phyloP scores from a whole-genome alignment of 2,113 vertebrate genomes.

The Acinonyx jubatus region DNA sequence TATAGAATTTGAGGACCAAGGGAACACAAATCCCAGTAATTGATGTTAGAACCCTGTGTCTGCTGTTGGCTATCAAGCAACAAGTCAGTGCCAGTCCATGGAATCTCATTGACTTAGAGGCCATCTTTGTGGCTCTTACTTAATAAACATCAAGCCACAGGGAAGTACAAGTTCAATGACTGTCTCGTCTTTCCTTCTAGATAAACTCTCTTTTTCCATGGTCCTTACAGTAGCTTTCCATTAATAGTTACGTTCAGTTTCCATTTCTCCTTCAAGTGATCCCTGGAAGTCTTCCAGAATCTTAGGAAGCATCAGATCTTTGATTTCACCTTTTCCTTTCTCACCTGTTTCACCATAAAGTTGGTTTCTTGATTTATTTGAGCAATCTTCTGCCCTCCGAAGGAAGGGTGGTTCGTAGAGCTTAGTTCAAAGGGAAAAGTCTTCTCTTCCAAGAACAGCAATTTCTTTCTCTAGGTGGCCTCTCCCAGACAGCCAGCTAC shows the following conservation, averaged over 20 bases:
- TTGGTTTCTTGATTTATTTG: conserved; percentile 23
- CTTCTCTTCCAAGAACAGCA: background rate
- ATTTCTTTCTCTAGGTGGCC: conserved; percentile 10
- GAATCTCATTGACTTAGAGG: background rate
- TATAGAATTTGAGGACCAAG: background rate
- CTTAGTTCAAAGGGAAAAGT: background rate
- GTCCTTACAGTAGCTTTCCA: background rate
- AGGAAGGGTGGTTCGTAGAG: background rate
- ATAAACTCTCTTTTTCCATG: background rate
- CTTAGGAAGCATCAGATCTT: background rate
- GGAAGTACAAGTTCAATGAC: background rate
- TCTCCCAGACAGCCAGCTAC: background rate
- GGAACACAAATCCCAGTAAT: background rate
- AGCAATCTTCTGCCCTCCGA: background rate
- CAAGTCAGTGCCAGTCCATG: background rate
- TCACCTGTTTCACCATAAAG: background rate
- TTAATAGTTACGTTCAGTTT: background rate
- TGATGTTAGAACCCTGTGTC: background rate
- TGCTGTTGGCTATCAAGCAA: background rate
- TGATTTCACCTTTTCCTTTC: background rate
- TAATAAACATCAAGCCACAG: background rate
- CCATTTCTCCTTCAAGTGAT: background rate
- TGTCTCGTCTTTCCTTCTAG: background rate
- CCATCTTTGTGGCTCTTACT: background rate
- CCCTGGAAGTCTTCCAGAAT: background rate